These are phyloP conservation scores for Graptemys geographica DNA, from an alignment of 2,797 vertebrate species.

Conservation along the genomic window DNA sequence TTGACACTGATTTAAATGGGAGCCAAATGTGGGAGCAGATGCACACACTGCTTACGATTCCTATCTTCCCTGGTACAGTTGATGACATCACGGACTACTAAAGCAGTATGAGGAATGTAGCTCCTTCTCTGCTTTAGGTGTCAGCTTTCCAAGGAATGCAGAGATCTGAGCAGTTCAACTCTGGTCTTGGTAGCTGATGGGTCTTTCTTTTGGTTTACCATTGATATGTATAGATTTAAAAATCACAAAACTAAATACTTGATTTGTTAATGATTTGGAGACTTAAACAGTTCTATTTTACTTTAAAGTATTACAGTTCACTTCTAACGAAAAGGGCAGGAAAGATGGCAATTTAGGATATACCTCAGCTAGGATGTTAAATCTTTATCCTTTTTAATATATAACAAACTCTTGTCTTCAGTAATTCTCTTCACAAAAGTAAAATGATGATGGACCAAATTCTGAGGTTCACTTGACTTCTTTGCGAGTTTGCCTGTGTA, in stretches of 20 bases:
- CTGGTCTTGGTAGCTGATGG: rapidly evolving
- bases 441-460: not conserved
- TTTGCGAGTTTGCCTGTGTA: not conserved
- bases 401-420: not conserved
- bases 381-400: too few relatives aligned
- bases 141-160: rapidly evolving
- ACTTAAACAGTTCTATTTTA: not conserved
- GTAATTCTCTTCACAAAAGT: not conserved
- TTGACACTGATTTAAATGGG: not conserved
- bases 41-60: not conserved
- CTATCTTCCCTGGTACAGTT: rapidly evolving
- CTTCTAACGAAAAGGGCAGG: not conserved
- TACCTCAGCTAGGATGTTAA: not conserved
- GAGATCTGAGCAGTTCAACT: not conserved
- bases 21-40: not conserved
- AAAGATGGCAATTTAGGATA: not conserved
- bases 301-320: not conserved
- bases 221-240: not conserved
- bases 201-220: not conserved
- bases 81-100: rapidly evolving
- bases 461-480: rapidly evolving
- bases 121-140: not conserved
- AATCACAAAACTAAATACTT: not conserved
- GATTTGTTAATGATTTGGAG: not conserved
- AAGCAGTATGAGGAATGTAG: not conserved